These are phyloP conservation scores for Camptogramma bilineatum DNA, from an alignment of 2,888 invertebrate genomes.

Conservation along the genomic window DNA sequence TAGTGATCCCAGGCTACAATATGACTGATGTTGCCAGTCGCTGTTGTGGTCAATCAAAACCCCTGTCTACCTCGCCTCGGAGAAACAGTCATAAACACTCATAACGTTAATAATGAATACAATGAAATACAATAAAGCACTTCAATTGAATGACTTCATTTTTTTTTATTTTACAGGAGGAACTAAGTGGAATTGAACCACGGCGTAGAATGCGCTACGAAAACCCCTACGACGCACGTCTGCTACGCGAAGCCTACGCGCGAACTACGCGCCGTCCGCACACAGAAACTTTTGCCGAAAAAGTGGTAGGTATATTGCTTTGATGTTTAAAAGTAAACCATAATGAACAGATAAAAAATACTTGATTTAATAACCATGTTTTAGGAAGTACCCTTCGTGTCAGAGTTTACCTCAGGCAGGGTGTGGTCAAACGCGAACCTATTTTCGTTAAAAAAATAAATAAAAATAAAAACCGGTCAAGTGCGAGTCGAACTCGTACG, in stretches of 20 bases:
- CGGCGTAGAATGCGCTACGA: slow-evolving; percentile 78
- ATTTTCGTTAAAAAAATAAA: too few relatives aligned
- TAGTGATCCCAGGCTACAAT: too few relatives aligned
- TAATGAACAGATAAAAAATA: slow-evolving; percentile 2
- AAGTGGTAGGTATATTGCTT: slow-evolving; percentile 60
- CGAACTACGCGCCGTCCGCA: slow-evolving; percentile 76
- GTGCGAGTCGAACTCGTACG: too few relatives aligned
- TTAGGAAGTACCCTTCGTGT: neutral
- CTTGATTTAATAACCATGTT: neutral
- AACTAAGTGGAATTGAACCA: slow-evolving; percentile 86
- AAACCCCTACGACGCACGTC: slow-evolving; percentile 75
- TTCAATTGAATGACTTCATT: neutral
- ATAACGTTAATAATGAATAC: too few relatives aligned
- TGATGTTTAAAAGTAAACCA: neutral
- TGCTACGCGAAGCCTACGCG: slow-evolving; percentile 79
- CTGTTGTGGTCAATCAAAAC: too few relatives aligned
- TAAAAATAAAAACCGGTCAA: too few relatives aligned
- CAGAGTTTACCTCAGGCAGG: too few relatives aligned
- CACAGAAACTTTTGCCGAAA: slow-evolving; percentile 80
- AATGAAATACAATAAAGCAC: neutral
- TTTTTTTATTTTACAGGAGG: slow-evolving; percentile 74
- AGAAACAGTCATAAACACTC: too few relatives aligned
- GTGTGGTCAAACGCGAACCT: too few relatives aligned
- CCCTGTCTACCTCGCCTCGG: neutral
- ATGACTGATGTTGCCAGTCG: too few relatives aligned